Base-by-base conservation (phyloP, 2,888 invertebrate species). In the Dilophus febrilis region DNA sequence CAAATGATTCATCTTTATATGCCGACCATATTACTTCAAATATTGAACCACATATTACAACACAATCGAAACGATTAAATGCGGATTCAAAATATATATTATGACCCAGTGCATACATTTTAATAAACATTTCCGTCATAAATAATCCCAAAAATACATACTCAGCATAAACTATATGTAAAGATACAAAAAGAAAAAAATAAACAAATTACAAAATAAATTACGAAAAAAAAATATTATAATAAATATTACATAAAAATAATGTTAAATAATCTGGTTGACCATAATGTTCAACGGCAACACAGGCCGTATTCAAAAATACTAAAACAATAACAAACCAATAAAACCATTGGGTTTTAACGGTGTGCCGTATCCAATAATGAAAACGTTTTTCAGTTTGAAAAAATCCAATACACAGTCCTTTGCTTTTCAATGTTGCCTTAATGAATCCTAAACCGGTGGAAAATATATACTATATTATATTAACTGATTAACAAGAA, bases 271-370 rank as follows among this genome's bases (percentile, higher is more conserved):
- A 98, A 50, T 73, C 62, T 35, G 95, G 94, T 71, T 98, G 98
- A 49, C 78, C 80, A 64, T 98, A 91, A 66, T 91, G 97, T 64
- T 98, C 98, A 48, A 94, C 91, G 47, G 98, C 97, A 48, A 97
- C 95, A 66, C 94, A 95, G 54, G 87, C 82, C 46, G 98, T 98
- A 67, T 98, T 98, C 66, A 98, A 80, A 68, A 97, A 91, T 61
- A 99, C 98, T 59, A 99, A 77, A 53, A 97, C 84, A 60, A 99
- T 99, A 64, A 99, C 97, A 63, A 88, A 85, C 98, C 98, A 99
- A 70, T 98, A 98, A 68, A 97, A 98, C 74, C 86, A 82, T 66
- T 97, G 95, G 49, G 90, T 88, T 68, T 97, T 97, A 54, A 97
- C 94, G 50, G 87, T 82, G 59, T 87, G 87, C 45, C 92, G 74